A percentile compares a stretch with the other conserved stretches of the same genome.
Conservation (phyloP, 2,888 invertebrate genomes). For the Ditylenchus weischeri region DNA sequence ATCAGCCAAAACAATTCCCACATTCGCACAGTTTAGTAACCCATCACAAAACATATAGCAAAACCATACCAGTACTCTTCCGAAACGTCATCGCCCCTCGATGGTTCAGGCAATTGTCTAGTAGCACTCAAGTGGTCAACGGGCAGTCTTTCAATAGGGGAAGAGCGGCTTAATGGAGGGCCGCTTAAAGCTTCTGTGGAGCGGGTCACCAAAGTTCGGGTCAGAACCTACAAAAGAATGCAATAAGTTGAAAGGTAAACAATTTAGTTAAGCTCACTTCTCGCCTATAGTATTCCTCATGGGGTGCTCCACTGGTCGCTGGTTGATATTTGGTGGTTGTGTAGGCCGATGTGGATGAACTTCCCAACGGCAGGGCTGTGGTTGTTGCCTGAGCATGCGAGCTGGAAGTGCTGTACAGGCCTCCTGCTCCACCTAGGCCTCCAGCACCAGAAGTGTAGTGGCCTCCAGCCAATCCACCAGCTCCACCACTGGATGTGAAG, state of each 20-base stretch:
- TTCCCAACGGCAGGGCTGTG: not conserved
- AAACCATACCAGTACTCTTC: slow-evolving; percentile 33
- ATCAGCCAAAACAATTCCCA: too few species aligned
- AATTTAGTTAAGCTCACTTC: slow-evolving; percentile 33
- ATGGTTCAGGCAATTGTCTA: slow-evolving; percentile 24
- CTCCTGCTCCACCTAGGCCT: too few species aligned
- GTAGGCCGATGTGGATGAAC: slow-evolving; percentile 18
- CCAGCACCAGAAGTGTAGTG: too few species aligned
- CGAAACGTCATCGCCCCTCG: slow-evolving; percentile 35
- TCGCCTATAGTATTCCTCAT: slow-evolving; percentile 55
- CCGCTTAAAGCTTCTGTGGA: slow-evolving; percentile 54
- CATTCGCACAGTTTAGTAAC: too few species aligned
- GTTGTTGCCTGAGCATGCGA: too few species aligned
- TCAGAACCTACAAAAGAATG: slow-evolving; percentile 43
- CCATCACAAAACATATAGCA: too few species aligned
- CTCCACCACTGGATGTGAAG: too few species aligned
- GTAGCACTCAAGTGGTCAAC: slow-evolving; percentile 4
- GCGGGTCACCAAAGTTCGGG: slow-evolving; percentile 56
- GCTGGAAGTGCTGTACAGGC: too few species aligned
- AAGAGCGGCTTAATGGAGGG: slow-evolving; percentile 39
- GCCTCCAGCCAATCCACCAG: too few species aligned
- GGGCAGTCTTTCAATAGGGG: slow-evolving; percentile 30
- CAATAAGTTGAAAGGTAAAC: too few species aligned
- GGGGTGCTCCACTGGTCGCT: slow-evolving; percentile 28
- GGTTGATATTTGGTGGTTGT: slow-evolving; percentile 24